phyloP scores from a whole-genome alignment of 2,113 vertebrate species.

The Vicugna pacos region DNA sequence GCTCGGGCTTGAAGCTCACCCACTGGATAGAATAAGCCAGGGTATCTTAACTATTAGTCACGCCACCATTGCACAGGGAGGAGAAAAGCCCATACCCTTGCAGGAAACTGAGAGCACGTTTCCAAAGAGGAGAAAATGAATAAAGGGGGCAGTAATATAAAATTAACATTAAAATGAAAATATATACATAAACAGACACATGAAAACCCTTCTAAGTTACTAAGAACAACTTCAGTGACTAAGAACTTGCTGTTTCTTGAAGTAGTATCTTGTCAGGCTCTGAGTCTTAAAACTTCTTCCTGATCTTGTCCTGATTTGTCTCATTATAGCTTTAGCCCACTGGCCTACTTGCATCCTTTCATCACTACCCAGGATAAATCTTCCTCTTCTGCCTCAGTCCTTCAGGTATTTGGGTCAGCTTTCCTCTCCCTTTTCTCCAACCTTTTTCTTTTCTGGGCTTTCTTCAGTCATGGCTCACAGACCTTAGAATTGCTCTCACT shows the following conservation, averaged over 20 bases:
- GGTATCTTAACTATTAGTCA: neutral
- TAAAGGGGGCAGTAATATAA: neutral
- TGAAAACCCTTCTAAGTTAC: neutral
- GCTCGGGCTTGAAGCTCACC: neutral
- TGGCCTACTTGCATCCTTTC: neutral
- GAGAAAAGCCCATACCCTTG: neutral
- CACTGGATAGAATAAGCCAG: neutral
- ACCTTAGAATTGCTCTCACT: neutral
- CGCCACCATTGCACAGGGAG: neutral
- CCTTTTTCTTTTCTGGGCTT: neutral
- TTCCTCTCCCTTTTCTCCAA: neutral
- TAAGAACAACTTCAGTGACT: neutral
- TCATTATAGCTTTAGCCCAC: neutral
- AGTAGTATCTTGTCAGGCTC: neutral
- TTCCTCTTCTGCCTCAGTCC: neutral
- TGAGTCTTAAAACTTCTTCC: neutral
- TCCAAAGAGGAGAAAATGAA: neutral
- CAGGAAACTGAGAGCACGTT: neutral
- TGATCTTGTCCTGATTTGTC: neutral
- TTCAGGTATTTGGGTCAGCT: neutral
- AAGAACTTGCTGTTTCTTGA: neutral
- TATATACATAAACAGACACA: neutral
- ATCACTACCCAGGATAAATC: neutral
- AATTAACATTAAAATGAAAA: neutral
- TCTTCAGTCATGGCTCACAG: neutral